Base-by-base conservation (phyloP, 2,888 invertebrate species). In the Tolmerus cingulatus region DNA sequence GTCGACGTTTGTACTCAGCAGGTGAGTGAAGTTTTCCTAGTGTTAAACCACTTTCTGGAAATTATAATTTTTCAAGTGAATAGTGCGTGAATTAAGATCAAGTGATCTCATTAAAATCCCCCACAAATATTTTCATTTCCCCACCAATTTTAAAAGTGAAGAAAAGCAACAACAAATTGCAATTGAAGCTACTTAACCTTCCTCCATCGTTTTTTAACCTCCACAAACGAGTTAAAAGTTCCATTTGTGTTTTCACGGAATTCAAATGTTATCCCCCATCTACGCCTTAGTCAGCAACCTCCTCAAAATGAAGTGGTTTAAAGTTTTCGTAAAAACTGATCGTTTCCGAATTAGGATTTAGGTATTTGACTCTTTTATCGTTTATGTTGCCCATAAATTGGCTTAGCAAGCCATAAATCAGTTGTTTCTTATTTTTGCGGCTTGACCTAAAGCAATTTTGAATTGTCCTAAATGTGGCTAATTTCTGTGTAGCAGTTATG, bases 1-100 rank as follows among this genome's bases (percentile, higher is more conserved):
- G 91, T 92, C n/a, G 92, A 92, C 87, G 91, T 91, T 78, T 92
- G 92, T 89, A 91, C 91, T 88, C 92, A 92, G 87, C 92, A 76
- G 87, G 84, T 74, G 74, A 74, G 87, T 77, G 12, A 3, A 51
- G 9, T 27, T 66, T 27, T 19, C 27, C 27, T 23, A 66, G 23
- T 57, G 7, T 9, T 66, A 66, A 66, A 23, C 9, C 12, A 66
- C n/a, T 19, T 51, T 2, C 7, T 57, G 7, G 4, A 7, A 2
- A 19, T 57, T 57, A 5, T n/a, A 19, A 2, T n/a, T 7, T 23
- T 2, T n/a, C 1, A 57, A n/a, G 57, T 57, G 23, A 16, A 46
- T 23, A 66, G 66, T 66, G 23, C 27, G 66, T 66, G 8, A 66
- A 8, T 7, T 27, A 27, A 57, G 16, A 57, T 19, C 12, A 19